Base-by-base conservation (phyloP, 1,140 invertebrate species). In the Lamellibrachia luymesi region DNA sequence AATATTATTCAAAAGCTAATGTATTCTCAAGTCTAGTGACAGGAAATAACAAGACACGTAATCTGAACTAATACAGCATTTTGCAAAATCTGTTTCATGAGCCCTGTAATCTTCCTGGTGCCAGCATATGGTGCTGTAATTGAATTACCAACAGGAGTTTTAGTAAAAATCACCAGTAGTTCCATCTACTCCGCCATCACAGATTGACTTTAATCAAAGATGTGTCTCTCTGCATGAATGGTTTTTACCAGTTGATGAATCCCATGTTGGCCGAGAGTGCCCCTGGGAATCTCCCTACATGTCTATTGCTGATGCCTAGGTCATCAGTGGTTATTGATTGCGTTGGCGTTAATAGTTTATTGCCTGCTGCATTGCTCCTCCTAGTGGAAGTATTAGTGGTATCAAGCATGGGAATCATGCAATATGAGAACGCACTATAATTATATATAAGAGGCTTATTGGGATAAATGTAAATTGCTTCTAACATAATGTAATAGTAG, bases 311-410 rank as follows among this genome's bases (percentile, higher is more conserved):
- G 8, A 17, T 80, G 64, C 17, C 8, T 80, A 80, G 64, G 64
- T 80, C 64, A 80, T 80, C 25, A 22, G 64, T 80, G 64, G 64
- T 80, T 80, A 80, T 80, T 80, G 64, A 80, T 80, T 80, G 64
- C 64, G 64, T 80, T 80, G 64, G 64, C 64, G 64, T 80, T 80
- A 80, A 80, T 80, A 80, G 64, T 80, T 80, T 80, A 80, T 80
- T 80, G 64, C 64, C 64, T 80, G 64, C 64, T 80, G 64, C 64
- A 80, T 80, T 80, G 13, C 64, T 17, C 64, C 64, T 80, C 6
- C 13, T 80, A 22, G 6, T 22, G 6, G 52, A 56, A 17, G 64
- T 80, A 22, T 80, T 22, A 8, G 64, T 22, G 17, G 64, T 80
- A 22, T 10, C 64, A 80, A 80, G 64, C 64, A 80, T 8, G 64